Percentiles rank a stretch among this genome's conserved stretches.
Evolutionary conservation across 2,888 invertebrate genomes (phyloP).

Genomic region (Drosophila borealis): DNA sequence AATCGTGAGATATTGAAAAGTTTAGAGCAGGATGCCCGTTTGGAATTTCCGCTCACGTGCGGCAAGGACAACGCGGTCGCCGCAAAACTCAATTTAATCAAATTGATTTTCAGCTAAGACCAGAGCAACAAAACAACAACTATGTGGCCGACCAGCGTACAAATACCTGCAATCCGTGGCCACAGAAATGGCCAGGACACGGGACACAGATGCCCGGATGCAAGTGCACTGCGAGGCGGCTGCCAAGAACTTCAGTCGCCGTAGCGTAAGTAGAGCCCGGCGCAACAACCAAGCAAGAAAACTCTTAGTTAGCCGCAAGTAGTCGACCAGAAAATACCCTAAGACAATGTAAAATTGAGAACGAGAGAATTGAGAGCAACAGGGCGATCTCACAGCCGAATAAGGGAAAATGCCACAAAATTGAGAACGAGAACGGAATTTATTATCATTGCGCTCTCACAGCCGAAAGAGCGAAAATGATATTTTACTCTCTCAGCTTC

Average conservation of each 20-base stretch:
- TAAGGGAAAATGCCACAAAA: no score
- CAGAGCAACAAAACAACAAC: conserved; percentile 53
- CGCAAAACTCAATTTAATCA: conserved; percentile 61
- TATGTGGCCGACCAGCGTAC: conserved; percentile 37
- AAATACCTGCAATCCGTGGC: conserved; percentile 27
- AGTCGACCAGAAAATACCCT: no score
- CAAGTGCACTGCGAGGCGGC: background rate
- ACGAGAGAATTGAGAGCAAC: no score
- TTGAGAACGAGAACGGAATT: no score
- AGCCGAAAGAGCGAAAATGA: no score
- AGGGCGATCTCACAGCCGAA: no score
- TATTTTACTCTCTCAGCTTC: no score
- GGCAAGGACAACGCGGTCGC: conserved; percentile 37
- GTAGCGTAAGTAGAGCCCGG: conserved; percentile 34
- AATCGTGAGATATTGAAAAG: conserved; percentile 1
- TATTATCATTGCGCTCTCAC: no score
- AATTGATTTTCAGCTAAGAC: conserved; percentile 63
- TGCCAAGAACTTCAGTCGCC: conserved; percentile 7
- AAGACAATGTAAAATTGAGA: no score
- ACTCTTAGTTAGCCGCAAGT: no score
- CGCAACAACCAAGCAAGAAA: conserved; percentile 5
- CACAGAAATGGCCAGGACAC: conserved; percentile 9
- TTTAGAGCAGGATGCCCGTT: conserved; percentile 19
- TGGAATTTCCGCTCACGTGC: conserved; percentile 38
- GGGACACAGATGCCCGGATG: background rate